Base-by-base conservation (phyloP, 2,888 invertebrate genomes). In the Metacarcinus magister region DNA sequence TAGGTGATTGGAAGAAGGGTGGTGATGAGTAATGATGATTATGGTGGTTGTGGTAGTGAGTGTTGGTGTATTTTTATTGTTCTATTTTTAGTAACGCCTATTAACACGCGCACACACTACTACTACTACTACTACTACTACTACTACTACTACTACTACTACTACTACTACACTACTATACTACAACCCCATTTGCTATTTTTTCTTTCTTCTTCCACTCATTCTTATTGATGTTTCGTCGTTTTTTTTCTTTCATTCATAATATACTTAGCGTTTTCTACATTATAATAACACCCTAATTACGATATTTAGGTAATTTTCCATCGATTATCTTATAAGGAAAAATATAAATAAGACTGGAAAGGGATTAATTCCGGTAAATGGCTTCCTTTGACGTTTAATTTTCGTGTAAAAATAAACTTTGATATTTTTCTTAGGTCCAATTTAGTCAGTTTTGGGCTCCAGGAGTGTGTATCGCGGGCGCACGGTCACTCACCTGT, bases 111-210 rank as follows among this genome's bases (percentile, higher is more conserved):
- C 60, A 16, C 19, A 60, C 2, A 16, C 60, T 60, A 60, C 60
- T 60, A 75, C 75, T 75, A 75, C 75, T 28, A 10, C 28, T 75
- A 75, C 28, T 75, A 75, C 75, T 75, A 75, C 28, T n/a, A 28
- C 75, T 28, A 75, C 75, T 28, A 75, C 75, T 28, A 75, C 75
- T 28, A 75, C 75, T 28, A 82, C 7, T 32, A 82, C 82, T 32
- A 82, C 82, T 32, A 82, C 82, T 32, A 82, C 82, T 32, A 82
- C 82, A n/a, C n/a, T n/a, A n/a, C n/a, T n/a, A n/a, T n/a, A n/a
- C n/a, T n/a, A n/a, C 13, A 48, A 48, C 13, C 48, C 48, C 5
- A 8, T 48, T 48, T 48, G 13, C 48, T 48, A 48, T 23, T 67
- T 67, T 5, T 23, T 67, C 23, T 67, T 23, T 23, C n/a, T 23